Conservation (phyloP, 2,797 vertebrate genomes). For the Semotilus atromaculatus region DNA sequence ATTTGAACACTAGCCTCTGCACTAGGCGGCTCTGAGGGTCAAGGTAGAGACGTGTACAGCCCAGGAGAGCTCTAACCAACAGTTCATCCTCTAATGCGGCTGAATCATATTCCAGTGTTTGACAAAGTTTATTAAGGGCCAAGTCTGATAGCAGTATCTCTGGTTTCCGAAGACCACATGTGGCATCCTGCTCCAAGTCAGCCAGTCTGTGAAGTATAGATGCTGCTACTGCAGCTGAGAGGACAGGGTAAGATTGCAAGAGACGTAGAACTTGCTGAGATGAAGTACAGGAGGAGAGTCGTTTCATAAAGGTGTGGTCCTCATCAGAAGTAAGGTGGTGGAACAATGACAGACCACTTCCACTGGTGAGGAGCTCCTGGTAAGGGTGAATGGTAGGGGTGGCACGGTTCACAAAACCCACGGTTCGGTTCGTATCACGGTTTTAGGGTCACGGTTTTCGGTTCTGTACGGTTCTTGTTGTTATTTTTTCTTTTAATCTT, state of each 20-base stretch:
- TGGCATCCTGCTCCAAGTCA: conserved; percentile 77
- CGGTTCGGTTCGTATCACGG: no score
- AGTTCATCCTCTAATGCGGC: conserved; percentile 73
- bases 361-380: conserved; percentile 64
- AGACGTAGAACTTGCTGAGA: conserved; percentile 80
- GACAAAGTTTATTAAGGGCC: conserved; percentile 80
- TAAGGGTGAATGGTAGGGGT: conserved; percentile 68
- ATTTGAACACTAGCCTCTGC: conserved; percentile 81
- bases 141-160: conserved; percentile 75
- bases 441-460: no score
- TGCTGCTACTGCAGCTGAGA: conserved; percentile 81
- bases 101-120: conserved; percentile 79
- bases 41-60: conserved; percentile 79
- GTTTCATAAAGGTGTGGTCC: conserved; percentile 69
- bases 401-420: no score
- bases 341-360: conserved; percentile 61
- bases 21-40: conserved; percentile 82
- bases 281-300: conserved; percentile 71
- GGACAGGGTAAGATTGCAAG: conserved; percentile 68
- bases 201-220: conserved; percentile 82
- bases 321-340: conserved; percentile 68
- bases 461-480: no score
- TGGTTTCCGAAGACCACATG: conserved; percentile 66
- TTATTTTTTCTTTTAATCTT: no score
- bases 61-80: conserved; percentile 81